Base-by-base conservation (phyloP, 2,797 vertebrate species). In the Anguilla pacifica region DNA sequence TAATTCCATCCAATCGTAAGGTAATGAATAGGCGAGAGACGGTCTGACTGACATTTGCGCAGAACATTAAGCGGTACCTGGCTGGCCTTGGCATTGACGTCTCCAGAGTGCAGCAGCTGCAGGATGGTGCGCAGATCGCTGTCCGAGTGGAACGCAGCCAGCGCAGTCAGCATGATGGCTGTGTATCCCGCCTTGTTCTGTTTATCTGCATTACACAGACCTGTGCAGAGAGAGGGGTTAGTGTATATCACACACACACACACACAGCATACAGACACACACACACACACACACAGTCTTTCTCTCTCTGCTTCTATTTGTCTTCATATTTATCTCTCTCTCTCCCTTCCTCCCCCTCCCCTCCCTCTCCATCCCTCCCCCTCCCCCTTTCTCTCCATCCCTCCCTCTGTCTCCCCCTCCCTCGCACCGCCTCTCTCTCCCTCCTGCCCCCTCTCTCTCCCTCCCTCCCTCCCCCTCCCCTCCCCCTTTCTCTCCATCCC, bases 111-210 rank as follows among this genome's bases (percentile, higher is more conserved):
- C 89, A 98, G 95, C 91, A 98, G 96, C 96, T 98, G 97, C 88
- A 96, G 92, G 88, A 98, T 94, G 0, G 97, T 97, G 87, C 97
- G 96, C 49, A 97, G 96, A 95, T 98, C 98, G 0, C 94, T 93
- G 89, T 97, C 96, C 0, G 96, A 97, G 94, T 96, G 96, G 91
- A 97, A 97, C 31, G 97, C 96, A 61, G 98, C 97, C 95, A 98
- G 95, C 0, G 98, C 97, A 0, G 97, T 98, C 92, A 98, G 95
- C 97, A 98, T 98, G 95, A 98, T 96, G 90, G 97, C 97, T 0
- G 97, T 98, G 94, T 98, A 98, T 88, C 98, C 98, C 0, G 98
- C 98, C 46, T 98, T 97, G 95, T 98, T 98, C 96, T 98, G 97
- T 91, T 96, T 97, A 95, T 98, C 96, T 91, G 97, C 97, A 61